Percentiles rank a stretch among this genome's conserved stretches.
Conservation (phyloP, 2,113 vertebrate genomes). For the Lasiurus borealis region DNA sequence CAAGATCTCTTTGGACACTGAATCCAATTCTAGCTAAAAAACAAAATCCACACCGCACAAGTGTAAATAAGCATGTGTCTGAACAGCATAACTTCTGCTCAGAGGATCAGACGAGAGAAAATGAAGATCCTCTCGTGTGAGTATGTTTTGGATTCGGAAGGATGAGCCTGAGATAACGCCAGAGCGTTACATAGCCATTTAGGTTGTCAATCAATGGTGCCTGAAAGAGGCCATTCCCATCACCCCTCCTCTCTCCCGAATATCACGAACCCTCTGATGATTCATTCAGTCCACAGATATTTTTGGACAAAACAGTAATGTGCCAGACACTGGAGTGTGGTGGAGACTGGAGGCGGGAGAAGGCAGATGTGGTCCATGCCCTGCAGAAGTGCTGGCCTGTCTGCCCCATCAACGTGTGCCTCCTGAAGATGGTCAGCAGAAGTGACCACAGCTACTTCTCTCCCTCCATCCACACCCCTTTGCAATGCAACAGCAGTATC, state of each 20-base stretch:
- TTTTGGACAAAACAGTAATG: background rate
- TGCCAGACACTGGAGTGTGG: background rate
- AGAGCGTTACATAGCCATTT: accelerated
- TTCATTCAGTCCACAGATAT: background rate
- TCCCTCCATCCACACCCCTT: background rate
- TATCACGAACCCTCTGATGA: background rate
- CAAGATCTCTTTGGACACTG: background rate
- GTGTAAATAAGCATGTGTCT: background rate
- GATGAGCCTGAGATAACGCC: background rate
- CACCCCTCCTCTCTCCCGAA: background rate
- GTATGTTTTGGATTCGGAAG: background rate
- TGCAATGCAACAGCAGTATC: background rate
- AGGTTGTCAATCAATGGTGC: background rate
- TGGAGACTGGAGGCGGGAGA: background rate
- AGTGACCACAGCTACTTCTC: accelerated
- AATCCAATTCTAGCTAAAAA: background rate
- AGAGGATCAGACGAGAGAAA: background rate
- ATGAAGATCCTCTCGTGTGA: background rate
- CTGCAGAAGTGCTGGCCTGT: background rate
- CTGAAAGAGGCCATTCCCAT: background rate
- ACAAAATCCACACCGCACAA: background rate
- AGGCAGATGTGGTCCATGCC: background rate
- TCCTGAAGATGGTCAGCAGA: background rate
- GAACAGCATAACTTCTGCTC: background rate
- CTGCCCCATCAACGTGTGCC: background rate